Conservation (phyloP, 2,888 invertebrate species). For the Dolichomitus sp. region DNA sequence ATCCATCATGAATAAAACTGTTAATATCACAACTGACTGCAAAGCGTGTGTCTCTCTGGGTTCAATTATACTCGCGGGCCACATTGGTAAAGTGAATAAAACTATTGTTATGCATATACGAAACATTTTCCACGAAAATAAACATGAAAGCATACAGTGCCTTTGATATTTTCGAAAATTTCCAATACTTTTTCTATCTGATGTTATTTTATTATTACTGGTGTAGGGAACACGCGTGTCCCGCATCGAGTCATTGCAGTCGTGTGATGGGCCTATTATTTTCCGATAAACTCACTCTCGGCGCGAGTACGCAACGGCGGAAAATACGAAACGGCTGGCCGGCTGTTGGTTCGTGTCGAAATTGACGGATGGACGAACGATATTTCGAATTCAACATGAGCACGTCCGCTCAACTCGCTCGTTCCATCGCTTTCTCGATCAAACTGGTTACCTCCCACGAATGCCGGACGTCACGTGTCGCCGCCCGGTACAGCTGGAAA, state of each 20-base stretch:
- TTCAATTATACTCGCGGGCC: background rate
- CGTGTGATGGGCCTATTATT: slow-evolving; percentile 63
- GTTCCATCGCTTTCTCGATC: slow-evolving; percentile 40
- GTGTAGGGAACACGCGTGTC: slow-evolving; percentile 33
- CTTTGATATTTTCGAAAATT: background rate
- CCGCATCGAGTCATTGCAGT: slow-evolving; percentile 53
- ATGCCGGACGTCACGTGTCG: slow-evolving; percentile 62
- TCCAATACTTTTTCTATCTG: slow-evolving; percentile 18
- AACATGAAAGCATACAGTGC: background rate
- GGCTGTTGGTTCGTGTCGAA: slow-evolving; percentile 56
- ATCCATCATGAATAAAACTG: background rate
- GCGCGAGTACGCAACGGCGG: slow-evolving; percentile 39
- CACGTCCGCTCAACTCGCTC: slow-evolving; percentile 48
- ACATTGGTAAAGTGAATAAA: background rate
- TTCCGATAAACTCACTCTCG: slow-evolving; percentile 62
- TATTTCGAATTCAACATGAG: slow-evolving; percentile 64
- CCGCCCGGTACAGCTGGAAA: slow-evolving; percentile 56
- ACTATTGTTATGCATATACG: background rate
- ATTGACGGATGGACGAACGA: slow-evolving; percentile 67
- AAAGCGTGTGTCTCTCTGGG: background rate
- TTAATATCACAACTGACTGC: slow-evolving; percentile 33
- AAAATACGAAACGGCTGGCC: slow-evolving; percentile 60
- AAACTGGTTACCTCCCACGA: slow-evolving; percentile 11
- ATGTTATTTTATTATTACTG: slow-evolving; percentile 59
- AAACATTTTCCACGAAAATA: background rate